These are phyloP conservation scores for Ptilodon capucinus DNA, from an alignment of 2,888 invertebrate species.

Conservation along the genomic window DNA sequence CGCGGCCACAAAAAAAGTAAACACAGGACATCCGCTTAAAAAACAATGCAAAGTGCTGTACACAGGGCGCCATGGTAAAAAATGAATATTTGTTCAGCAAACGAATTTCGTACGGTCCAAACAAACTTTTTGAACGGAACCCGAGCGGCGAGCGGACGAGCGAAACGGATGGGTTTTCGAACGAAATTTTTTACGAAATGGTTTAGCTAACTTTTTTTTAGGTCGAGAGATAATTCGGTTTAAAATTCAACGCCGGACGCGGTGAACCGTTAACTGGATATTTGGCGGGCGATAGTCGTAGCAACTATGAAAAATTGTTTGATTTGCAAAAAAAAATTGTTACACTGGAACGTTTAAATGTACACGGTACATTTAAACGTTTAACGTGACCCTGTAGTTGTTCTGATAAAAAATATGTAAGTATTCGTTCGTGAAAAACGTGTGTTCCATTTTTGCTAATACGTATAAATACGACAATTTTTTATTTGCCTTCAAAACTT, in stretches of 20 bases:
- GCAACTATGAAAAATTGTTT: constrained; percentile 9
- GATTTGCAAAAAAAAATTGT: background rate
- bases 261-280: constrained; percentile 25
- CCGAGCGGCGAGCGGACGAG: constrained; percentile 41
- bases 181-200: constrained; percentile 42
- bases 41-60: constrained; percentile 60
- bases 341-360: background rate
- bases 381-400: too few relatives aligned
- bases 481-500: background rate
- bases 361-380: too few relatives aligned
- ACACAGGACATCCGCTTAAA: constrained; percentile 64
- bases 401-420: too few relatives aligned
- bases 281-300: constrained; percentile 23
- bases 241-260: constrained; percentile 28
- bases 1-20: constrained; percentile 52
- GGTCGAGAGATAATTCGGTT: constrained; percentile 36
- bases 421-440: too few relatives aligned
- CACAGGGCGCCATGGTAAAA: constrained; percentile 41
- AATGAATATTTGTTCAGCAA: constrained; percentile 58
- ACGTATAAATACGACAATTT: too few relatives aligned
- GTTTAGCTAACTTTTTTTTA: constrained; percentile 35
- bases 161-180: constrained; percentile 43
- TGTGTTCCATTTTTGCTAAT: too few relatives aligned
- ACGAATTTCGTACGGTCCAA: constrained; percentile 58
- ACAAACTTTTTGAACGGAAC: constrained; percentile 57